Evolutionary conservation across 2,888 invertebrate species (phyloP).

Genomic region (Phortica magna): DNA sequence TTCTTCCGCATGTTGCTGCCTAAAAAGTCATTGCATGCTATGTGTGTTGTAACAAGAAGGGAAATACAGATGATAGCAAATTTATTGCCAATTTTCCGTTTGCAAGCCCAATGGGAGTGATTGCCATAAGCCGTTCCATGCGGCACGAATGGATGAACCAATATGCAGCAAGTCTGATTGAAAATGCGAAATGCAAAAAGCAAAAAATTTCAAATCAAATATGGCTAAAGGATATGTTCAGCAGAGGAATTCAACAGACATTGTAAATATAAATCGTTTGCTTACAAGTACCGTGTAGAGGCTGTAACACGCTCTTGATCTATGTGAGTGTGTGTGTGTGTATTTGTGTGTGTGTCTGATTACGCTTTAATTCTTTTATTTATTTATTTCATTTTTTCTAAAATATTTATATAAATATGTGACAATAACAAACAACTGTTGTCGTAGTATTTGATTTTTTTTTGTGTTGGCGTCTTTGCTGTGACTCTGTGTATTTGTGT

Average conservation of each 20-base stretch:
- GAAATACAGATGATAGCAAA: constrained; percentile 63
- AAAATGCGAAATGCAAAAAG: constrained; percentile 12
- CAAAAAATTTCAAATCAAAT: constrained; percentile 63
- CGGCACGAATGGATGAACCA: no score
- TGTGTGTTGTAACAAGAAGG: constrained; percentile 36
- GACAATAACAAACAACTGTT: constrained; percentile 18
- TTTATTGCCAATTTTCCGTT: constrained; percentile 66
- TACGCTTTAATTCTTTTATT: neutral
- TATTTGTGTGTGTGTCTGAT: neutral
- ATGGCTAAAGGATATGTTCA: constrained; percentile 61
- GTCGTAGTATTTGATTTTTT: neutral
- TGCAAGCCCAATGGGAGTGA: no score
- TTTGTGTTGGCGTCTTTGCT: neutral
- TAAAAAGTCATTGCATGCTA: no score
- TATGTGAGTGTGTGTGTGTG: neutral
- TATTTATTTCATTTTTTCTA: neutral
- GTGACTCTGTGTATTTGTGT: constrained; percentile 13
- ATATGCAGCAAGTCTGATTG: no score
- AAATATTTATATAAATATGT: constrained; percentile 19
- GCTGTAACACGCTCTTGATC: neutral
- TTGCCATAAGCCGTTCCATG: no score
- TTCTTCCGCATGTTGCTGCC: no score
- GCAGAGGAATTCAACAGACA: neutral
- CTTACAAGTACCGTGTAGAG: neutral
- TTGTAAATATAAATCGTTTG: neutral